These are phyloP conservation scores for Gallinago solitaria DNA, from an alignment of 2,797 vertebrate genomes.

Conservation along the genomic window DNA sequence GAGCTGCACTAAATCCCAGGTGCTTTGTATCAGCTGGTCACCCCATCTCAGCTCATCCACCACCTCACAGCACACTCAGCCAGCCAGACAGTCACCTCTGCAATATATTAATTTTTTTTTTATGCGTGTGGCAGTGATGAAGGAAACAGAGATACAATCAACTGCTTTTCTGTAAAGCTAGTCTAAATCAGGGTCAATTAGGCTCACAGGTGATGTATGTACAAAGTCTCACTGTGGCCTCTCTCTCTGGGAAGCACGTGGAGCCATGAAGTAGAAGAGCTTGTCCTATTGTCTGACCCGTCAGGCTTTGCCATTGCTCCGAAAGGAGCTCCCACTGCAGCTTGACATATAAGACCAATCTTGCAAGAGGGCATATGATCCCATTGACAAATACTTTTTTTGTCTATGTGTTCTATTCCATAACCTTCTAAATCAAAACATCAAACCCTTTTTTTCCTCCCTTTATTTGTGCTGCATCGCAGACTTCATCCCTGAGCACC, in stretches of 20 bases:
- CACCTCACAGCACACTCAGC: neutral
- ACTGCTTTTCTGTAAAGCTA: neutral
- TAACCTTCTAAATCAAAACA: conserved; percentile 7
- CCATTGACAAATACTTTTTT: neutral
- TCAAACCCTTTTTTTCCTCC: neutral
- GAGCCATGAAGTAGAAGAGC: neutral
- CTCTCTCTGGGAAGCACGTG: fast-evolving
- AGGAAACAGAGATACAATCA: neutral
- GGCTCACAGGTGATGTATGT: neutral
- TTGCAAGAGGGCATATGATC: neutral
- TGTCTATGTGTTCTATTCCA: neutral
- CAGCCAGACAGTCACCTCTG: neutral
- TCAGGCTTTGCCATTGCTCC: neutral
- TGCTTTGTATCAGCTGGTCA: neutral
- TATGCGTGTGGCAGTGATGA: neutral
- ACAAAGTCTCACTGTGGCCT: neutral
- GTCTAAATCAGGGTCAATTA: neutral
- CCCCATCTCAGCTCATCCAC: neutral
- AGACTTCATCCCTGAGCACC: neutral
- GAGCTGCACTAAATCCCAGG: neutral
- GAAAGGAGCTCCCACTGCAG: neutral
- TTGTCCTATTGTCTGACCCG: neutral
- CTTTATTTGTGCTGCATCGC: neutral
- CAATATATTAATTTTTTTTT: neutral
- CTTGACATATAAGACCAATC: neutral